Conservation (phyloP, 2,797 vertebrate genomes). For the Spinus olivaceus region DNA sequence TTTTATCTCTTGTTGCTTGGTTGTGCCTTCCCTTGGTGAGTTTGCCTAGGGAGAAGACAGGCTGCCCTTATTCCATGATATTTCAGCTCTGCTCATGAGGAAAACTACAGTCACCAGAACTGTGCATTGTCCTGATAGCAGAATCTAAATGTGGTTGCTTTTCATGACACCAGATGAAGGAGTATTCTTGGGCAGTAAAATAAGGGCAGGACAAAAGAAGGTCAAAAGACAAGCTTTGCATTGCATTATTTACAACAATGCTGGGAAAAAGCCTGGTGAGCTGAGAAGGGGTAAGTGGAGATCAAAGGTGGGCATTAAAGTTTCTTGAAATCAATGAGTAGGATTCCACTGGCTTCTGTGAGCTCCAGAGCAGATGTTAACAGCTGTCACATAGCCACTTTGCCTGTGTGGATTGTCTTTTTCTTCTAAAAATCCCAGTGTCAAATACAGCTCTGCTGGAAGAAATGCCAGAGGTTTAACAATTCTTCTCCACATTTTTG, state of each 20-base stretch:
- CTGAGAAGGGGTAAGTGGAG: background rate
- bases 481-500: background rate
- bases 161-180: background rate
- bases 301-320: slow-evolving; percentile 25
- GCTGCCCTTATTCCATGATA: background rate
- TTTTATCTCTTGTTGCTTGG: background rate
- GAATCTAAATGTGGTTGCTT: slow-evolving; percentile 16
- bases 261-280: background rate
- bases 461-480: background rate
- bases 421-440: background rate
- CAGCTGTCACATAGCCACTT: background rate
- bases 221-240: slow-evolving; percentile 31
- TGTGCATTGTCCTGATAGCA: background rate
- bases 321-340: background rate
- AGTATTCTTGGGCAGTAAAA: slow-evolving; percentile 31
- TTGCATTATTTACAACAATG: slow-evolving; percentile 47
- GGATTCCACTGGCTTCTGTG: background rate
- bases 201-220: slow-evolving; percentile 46
- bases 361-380: background rate
- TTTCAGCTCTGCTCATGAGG: background rate
- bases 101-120: background rate
- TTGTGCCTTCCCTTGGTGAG: background rate
- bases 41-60: background rate
- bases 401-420: background rate
- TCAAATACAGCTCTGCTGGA: background rate